Percentiles rank a stretch among this genome's conserved stretches.
These are phyloP conservation scores for Plusia festucae DNA, from an alignment of 2,888 invertebrate genomes.

Conservation along the genomic window DNA sequence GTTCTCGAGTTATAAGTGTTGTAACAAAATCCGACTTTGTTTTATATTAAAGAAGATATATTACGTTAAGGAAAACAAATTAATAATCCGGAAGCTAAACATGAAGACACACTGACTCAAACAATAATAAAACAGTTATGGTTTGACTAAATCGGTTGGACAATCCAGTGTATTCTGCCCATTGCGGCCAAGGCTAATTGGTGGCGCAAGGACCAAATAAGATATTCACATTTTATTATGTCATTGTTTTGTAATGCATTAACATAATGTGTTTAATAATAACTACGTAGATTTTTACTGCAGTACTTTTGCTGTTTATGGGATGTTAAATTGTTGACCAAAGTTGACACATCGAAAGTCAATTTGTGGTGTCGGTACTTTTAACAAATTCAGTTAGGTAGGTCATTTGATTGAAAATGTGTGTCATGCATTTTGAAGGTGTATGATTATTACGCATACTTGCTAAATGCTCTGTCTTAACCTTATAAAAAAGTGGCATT, in stretches of 20 bases:
- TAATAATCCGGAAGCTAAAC: slow-evolving; percentile 49
- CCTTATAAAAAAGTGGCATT: too few species aligned
- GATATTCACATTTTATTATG: slow-evolving; percentile 51
- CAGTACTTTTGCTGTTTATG: slow-evolving; percentile 6
- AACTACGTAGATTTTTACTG: slow-evolving; percentile 8
- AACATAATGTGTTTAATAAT: slow-evolving; percentile 38
- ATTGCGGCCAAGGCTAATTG: slow-evolving; percentile 58
- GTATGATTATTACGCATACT: too few species aligned
- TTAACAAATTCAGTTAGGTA: neutral
- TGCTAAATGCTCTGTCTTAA: too few species aligned
- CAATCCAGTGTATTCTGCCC: slow-evolving; percentile 38
- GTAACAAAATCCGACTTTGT: too few species aligned
- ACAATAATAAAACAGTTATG: slow-evolving; percentile 37
- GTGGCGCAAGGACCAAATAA: slow-evolving; percentile 46
- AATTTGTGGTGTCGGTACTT: too few species aligned
- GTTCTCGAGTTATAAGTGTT: too few species aligned
- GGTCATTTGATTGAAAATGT: too few species aligned
- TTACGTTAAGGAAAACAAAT: slow-evolving; percentile 48
- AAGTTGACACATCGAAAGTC: too few species aligned
- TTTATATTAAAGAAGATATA: too few species aligned
- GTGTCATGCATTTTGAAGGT: too few species aligned
- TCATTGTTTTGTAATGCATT: slow-evolving; percentile 51
- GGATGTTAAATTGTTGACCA: neutral
- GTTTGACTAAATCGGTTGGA: slow-evolving; percentile 28
- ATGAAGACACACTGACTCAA: slow-evolving; percentile 44